Evolutionary conservation across 2,888 invertebrate species (phyloP).

Genomic region (Hemicrepidius hirtus): DNA sequence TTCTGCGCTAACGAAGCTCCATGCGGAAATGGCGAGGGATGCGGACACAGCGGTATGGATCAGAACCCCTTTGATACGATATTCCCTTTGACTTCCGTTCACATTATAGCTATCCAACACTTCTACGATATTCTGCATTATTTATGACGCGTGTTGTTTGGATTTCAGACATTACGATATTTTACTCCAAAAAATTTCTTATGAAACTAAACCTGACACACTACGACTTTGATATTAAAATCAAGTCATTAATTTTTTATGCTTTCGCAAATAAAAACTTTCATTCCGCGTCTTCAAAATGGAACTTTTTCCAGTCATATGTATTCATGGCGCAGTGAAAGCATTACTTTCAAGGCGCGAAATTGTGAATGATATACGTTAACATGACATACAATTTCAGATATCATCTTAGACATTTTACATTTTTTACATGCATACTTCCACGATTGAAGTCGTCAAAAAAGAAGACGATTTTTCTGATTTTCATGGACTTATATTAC

Average conservation of each 20-base stretch:
- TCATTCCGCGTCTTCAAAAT: not conserved
- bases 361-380: slow-evolving; percentile 8
- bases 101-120: slow-evolving; percentile 58
- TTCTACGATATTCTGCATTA: slow-evolving; percentile 54
- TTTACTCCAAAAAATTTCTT: slow-evolving; percentile 23
- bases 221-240: slow-evolving; percentile 28
- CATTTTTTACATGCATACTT: too few relatives aligned
- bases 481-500: too few relatives aligned
- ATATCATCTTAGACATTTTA: too few relatives aligned
- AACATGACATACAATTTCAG: too few relatives aligned
- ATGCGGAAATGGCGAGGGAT: slow-evolving; percentile 39
- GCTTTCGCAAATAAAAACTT: not conserved
- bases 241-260: slow-evolving; percentile 14
- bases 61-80: slow-evolving; percentile 56
- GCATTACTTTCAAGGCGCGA: slow-evolving; percentile 3
- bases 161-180: slow-evolving; percentile 36
- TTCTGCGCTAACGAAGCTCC: slow-evolving; percentile 51
- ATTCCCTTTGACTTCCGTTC: slow-evolving; percentile 58
- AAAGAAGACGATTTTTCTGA: too few relatives aligned
- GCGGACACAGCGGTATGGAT: slow-evolving; percentile 34
- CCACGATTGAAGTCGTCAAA: too few relatives aligned
- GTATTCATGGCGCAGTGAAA: slow-evolving; percentile 4
- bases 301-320: not conserved
- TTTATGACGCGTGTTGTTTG: slow-evolving; percentile 51
- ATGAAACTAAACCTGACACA: slow-evolving; percentile 12